Evolutionary conservation across 2,113 vertebrate species (phyloP).

Genomic region (Circaetus gallicus): DNA sequence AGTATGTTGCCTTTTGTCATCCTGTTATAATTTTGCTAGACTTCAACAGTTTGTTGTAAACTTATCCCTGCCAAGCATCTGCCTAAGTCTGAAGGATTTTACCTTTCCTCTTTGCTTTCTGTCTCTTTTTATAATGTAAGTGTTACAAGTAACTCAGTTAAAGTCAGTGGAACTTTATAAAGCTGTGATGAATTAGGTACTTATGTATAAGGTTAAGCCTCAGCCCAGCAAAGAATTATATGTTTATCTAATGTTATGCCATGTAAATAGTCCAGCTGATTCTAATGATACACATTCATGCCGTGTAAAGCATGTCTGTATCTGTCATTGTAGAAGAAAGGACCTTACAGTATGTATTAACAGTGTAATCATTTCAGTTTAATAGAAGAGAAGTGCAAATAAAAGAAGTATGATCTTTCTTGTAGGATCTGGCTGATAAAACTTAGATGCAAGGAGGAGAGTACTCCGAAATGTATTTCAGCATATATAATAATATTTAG

Average conservation of each 20-base stretch:
- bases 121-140: not conserved
- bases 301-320: rapidly evolving
- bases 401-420: not conserved
- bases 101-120: not conserved
- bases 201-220: not conserved
- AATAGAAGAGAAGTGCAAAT: not conserved
- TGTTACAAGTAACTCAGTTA: not conserved
- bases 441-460: not conserved
- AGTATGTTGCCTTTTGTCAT: not conserved
- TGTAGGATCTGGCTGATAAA: not conserved
- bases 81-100: not conserved
- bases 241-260: not conserved
- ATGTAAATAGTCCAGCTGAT: not conserved
- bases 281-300: not conserved
- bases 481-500: not conserved
- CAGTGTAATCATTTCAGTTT: not conserved
- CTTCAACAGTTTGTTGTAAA: not conserved
- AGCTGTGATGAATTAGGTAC: not conserved
- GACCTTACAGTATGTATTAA: not conserved
- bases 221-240: not conserved
- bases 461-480: not conserved
- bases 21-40: not conserved
- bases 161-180: not conserved
- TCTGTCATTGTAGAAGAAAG: not conserved
- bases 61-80: not conserved